Base-by-base conservation (phyloP, 2,113 vertebrate genomes). In the Columba livia region DNA sequence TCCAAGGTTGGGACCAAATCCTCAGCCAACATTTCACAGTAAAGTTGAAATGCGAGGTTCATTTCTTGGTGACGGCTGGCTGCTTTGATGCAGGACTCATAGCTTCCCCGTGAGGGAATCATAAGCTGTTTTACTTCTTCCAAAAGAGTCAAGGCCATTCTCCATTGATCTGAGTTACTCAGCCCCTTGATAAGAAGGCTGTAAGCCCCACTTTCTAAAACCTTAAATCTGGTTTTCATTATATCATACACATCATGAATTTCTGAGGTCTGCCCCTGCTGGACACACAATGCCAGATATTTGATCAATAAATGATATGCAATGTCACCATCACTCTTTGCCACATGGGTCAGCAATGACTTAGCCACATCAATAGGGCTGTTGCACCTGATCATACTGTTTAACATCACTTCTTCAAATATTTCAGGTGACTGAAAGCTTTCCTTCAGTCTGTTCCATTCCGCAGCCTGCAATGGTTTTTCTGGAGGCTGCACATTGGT, bases 221-320 rank as follows among this genome's bases (percentile, higher is more conserved):
- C 73, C 48, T 97, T 98, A 94, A 98, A 99, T 90, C 95, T 98
- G 26, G 14, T 83, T 90, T 94, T 98, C 98, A 99, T 98, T 48
- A 99, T 99, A 70, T 98, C 98, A 58, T 99, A 99, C 20, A 99
- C 50, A 31, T 99, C 99, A 54, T 80, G 32, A 48, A 99, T 98
- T 96, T 99, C 99, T 4, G 95, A 74, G 5, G 97, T 95, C 26
- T 99, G 98, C 32, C 97, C 95, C 9, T 98, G 97, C 10, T 62
- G 95, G 50, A 99, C 99, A 87, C 99, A 99, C 32, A 99, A 83
- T 2, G 89, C 81, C 89, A 99, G 97, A 85, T 99, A 99, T 66
- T 88, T 98, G 44, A 99, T 72, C 28, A 99, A 91, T 47, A 99
- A 78, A 62, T 95, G 90, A 81, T 99, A 99, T 1, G 97, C 73